A percentile compares a stretch with the other conserved stretches of the same genome.
These are phyloP conservation scores for Tiliqua scincoides DNA, from an alignment of 2,113 vertebrate genomes.

Conservation along the genomic window DNA sequence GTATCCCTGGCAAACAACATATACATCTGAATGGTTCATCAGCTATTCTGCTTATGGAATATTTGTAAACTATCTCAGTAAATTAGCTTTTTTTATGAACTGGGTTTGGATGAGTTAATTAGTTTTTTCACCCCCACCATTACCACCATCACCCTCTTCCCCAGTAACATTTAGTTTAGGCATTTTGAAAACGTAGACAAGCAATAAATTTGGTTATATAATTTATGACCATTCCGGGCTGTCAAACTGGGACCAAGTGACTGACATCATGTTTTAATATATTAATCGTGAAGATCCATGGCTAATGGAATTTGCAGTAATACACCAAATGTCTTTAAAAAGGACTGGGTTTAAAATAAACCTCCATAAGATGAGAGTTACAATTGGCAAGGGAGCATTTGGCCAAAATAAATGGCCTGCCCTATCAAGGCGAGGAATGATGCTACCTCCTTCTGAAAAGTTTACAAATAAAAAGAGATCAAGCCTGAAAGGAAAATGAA, in stretches of 20 bases:
- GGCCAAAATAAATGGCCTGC: conserved; percentile 35
- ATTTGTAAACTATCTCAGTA: too few relatives aligned
- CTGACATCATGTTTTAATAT: conserved; percentile 60
- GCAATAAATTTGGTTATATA: conserved; percentile 58
- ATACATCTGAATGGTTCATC: too few relatives aligned
- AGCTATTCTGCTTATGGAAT: too few relatives aligned
- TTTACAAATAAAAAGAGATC: background rate
- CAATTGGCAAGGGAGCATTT: conserved; percentile 46
- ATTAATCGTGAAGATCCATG: conserved; percentile 43
- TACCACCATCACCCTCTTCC: too few relatives aligned
- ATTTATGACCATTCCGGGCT: conserved; percentile 47
- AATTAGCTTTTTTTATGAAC: too few relatives aligned
- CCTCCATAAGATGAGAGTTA: conserved; percentile 52
- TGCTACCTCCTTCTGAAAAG: background rate
- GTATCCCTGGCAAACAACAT: too few relatives aligned
- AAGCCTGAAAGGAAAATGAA: conserved; percentile 24
- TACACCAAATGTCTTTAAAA: conserved; percentile 64
- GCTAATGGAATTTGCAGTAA: conserved; percentile 61
- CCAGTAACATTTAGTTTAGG: too few relatives aligned
- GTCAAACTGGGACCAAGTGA: conserved; percentile 64
- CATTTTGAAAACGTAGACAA: conserved; percentile 48
- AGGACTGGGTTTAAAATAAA: conserved; percentile 65
- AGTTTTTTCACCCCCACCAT: too few relatives aligned
- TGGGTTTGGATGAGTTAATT: too few relatives aligned
- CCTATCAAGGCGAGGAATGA: background rate